These are phyloP conservation scores for Montipora cactus DNA, from an alignment of 64 coral and sea anemone species.

Conservation along the genomic window DNA sequence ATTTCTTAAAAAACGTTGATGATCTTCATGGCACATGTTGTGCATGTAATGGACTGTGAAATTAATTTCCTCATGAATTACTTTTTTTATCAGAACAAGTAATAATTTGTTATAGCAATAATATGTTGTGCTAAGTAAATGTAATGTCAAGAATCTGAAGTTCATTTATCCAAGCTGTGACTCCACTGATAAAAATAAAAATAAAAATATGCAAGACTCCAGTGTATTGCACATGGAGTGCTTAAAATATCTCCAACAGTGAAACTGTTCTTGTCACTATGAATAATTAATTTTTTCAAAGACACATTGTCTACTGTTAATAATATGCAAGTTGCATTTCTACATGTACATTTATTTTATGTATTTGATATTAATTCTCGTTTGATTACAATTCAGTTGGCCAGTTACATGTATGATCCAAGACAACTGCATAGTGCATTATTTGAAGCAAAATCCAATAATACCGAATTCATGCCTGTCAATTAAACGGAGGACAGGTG, in stretches of 20 bases:
- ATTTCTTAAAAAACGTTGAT: too few relatives aligned
- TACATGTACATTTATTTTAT: not conserved
- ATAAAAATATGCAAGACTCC: not conserved
- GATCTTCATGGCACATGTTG: too few relatives aligned
- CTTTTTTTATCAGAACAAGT: too few relatives aligned
- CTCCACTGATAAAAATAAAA: not conserved
- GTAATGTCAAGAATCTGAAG: too few relatives aligned
- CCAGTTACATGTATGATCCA: not conserved
- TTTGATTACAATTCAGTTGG: slow-evolving; percentile 4
- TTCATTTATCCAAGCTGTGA: not conserved
- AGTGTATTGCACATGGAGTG: not conserved
- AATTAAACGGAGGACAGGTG: too few relatives aligned
- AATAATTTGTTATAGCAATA: too few relatives aligned
- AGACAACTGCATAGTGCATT: not conserved
- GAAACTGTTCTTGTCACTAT: not conserved
- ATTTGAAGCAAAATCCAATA: not conserved
- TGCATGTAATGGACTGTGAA: too few relatives aligned
- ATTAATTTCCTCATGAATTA: too few relatives aligned
- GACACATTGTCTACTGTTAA: slow-evolving; percentile 19
- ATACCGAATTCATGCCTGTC: too few relatives aligned
- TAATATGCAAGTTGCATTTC: not conserved
- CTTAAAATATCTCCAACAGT: not conserved
- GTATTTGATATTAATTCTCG: not conserved
- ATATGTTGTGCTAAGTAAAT: too few relatives aligned
- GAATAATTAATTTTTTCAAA: slow-evolving; percentile 3